These are phyloP conservation scores for Echiichthys vipera DNA, from an alignment of 2,797 vertebrate genomes.

Conservation along the genomic window DNA sequence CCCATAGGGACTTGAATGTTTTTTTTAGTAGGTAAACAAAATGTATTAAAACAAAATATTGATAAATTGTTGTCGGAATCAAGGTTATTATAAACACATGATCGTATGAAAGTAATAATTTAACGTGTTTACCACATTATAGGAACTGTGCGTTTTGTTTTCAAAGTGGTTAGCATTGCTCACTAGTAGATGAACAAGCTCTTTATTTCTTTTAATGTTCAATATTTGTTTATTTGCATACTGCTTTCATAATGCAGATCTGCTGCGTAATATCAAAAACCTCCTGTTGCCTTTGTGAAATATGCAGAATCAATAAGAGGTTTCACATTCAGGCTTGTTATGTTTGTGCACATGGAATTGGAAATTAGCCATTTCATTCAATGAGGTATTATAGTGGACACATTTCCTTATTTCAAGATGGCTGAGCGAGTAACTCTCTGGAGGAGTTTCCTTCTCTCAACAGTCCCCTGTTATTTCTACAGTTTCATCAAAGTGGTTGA, in stretches of 20 bases:
- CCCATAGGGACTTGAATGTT: not conserved
- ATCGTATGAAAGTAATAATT: not conserved
- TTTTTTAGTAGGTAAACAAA: not conserved
- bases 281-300: not conserved
- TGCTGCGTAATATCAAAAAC: not conserved
- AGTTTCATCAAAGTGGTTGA: no score
- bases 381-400: not conserved
- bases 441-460: no score
- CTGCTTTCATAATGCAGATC: not conserved
- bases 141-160: not conserved
- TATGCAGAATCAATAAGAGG: not conserved
- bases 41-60: not conserved
- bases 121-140: no score
- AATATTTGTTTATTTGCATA: not conserved
- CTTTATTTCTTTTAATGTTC: not conserved
- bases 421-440: not conserved
- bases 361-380: not conserved
- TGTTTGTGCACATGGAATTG: no score
- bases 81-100: not conserved
- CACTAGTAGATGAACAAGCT: no score
- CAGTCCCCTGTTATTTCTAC: no score
- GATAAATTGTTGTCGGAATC: not conserved
- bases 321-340: not conserved
- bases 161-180: not conserved
- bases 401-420: not conserved